phyloP scores from a whole-genome alignment of 2,113 vertebrate genomes.

The Megaleporinus macrocephalus region DNA sequence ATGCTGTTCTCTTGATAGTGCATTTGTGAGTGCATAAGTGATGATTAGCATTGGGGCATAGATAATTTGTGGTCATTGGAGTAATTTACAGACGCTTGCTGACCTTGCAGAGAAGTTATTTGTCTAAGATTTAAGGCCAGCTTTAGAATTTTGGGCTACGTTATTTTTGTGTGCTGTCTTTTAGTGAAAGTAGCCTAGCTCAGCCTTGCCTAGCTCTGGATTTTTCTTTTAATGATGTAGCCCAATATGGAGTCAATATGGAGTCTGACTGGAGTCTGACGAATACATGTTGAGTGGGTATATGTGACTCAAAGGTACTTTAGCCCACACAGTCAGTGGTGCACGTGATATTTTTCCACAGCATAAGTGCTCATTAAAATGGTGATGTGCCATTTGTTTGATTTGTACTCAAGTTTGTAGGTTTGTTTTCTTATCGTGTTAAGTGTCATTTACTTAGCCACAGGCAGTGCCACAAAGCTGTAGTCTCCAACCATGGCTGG shows the following conservation, averaged over 20 bases:
- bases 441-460: background rate
- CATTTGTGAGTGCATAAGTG: background rate
- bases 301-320: background rate
- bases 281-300: background rate
- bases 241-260: background rate
- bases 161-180: background rate
- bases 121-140: background rate
- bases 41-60: background rate
- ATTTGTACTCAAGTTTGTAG: background rate
- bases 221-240: background rate
- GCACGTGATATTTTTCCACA: background rate
- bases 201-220: too few relatives aligned
- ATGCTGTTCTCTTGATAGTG: background rate
- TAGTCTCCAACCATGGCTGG: background rate
- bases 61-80: background rate
- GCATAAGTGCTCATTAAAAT: background rate
- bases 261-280: constrained; percentile 4
- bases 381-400: background rate
- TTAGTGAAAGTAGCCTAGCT: background rate
- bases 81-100: background rate
- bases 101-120: background rate
- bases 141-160: background rate
- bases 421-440: background rate
- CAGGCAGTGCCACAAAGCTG: background rate
- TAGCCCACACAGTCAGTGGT: background rate